phyloP scores from a whole-genome alignment of 2,888 invertebrate species.

The Tachina grossa region DNA sequence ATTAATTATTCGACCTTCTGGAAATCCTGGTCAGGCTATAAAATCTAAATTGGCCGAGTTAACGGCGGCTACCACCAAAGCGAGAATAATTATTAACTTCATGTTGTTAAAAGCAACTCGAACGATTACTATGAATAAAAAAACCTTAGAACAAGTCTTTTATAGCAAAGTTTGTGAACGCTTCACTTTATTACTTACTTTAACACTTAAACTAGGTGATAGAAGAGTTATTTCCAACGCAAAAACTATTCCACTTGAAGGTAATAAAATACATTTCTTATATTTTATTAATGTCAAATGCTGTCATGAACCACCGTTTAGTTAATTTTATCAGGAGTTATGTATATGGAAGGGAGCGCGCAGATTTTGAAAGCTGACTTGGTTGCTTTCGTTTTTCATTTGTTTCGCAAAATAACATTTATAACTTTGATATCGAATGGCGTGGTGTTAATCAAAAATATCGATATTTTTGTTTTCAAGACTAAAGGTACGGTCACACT shows the following conservation, averaged over 20 bases:
- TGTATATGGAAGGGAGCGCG: not conserved
- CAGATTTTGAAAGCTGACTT: not conserved
- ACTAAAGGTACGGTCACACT: too few species aligned
- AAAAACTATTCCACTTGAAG: not conserved
- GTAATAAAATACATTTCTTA: slow-evolving; percentile 8
- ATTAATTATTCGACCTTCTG: slow-evolving; percentile 79
- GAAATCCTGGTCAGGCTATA: slow-evolving; percentile 74
- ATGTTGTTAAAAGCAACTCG: slow-evolving; percentile 71
- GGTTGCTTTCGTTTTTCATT: not conserved
- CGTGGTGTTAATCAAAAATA: too few species aligned
- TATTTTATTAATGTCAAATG: not conserved
- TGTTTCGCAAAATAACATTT: too few species aligned
- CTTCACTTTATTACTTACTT: slow-evolving; percentile 8
- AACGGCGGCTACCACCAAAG: slow-evolving; percentile 74
- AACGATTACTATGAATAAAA: slow-evolving; percentile 38
- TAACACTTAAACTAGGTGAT: slow-evolving; percentile 1
- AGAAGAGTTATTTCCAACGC: slow-evolving; percentile 9
- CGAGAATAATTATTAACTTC: slow-evolving; percentile 76
- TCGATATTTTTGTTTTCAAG: too few species aligned
- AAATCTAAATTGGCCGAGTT: slow-evolving; percentile 72
- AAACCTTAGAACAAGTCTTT: slow-evolving; percentile 46
- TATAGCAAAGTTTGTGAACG: slow-evolving; percentile 60
- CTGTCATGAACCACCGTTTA: not conserved
- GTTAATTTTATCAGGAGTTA: not conserved
- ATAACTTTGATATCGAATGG: too few species aligned